A percentile compares a stretch with the other conserved stretches of the same genome.
phyloP scores from a whole-genome alignment of 2,888 invertebrate genomes.

The Morinoia aosen region DNA sequence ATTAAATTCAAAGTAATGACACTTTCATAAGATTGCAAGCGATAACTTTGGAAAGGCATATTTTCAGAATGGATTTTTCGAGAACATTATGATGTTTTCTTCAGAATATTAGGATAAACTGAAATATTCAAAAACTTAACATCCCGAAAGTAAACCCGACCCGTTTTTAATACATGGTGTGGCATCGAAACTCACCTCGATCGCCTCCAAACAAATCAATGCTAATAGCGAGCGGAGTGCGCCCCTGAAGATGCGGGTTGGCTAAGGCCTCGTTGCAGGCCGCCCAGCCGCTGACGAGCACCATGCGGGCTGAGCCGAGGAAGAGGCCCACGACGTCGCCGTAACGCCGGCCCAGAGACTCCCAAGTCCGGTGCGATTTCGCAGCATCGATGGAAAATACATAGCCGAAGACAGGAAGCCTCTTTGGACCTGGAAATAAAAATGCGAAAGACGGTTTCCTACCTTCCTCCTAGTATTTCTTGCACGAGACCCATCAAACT shows the following conservation, averaged over 20 bases:
- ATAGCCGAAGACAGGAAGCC: conserved; percentile 61
- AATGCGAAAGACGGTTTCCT: background rate
- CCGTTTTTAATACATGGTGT: too few relatives aligned
- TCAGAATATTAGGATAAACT: too few relatives aligned
- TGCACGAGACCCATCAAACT: too few relatives aligned
- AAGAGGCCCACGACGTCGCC: conserved; percentile 55
- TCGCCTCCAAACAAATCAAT: background rate
- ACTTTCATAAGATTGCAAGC: too few relatives aligned
- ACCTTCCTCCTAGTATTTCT: too few relatives aligned
- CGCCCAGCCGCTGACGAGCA: conserved; percentile 52
- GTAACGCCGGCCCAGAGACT: conserved; percentile 21
- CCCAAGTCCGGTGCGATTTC: conserved; percentile 16
- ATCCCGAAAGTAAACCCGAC: too few relatives aligned
- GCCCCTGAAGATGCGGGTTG: conserved; percentile 36
- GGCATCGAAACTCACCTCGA: background rate
- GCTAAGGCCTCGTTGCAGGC: conserved; percentile 53
- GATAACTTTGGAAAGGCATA: too few relatives aligned
- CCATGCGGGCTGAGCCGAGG: conserved; percentile 13
- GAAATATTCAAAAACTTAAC: too few relatives aligned
- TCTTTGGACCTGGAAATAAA: conserved; percentile 59
- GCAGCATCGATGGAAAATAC: conserved; percentile 5
- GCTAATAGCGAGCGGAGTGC: background rate
- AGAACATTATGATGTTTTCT: too few relatives aligned
- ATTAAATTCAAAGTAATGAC: too few relatives aligned
- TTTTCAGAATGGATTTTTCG: too few relatives aligned